Base-by-base conservation (phyloP, 2,113 vertebrate species). In the Prolemur simus region DNA sequence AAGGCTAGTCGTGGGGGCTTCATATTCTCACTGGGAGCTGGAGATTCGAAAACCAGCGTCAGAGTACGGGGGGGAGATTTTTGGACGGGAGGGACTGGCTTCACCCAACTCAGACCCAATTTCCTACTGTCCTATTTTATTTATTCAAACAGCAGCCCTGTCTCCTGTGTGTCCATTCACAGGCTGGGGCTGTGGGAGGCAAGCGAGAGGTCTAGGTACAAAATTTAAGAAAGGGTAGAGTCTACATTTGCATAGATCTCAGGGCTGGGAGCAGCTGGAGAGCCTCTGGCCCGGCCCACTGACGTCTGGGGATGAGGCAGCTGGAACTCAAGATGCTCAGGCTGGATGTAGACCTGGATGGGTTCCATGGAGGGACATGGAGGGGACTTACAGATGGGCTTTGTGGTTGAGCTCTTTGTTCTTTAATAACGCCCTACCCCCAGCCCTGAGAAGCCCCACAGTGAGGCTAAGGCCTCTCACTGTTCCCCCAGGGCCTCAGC, bases 191-290 rank as follows among this genome's bases (percentile, higher is more conserved):
- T 37, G 34, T 20, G 25, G 37, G 47, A 58, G 18, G 52, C 5
- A 21, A 86, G 32, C 34, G 34, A 52, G 37, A 14, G 17, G 12
- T 12, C 0, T 0, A 11, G 9, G 8, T 8, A 2, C 37, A 39
- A 49, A 77, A 39, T 27, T 18, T 66, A 66, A 58, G 58, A 39
- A 74, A 80, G 17, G 49, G 11, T 10, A 21, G 6, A 20, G 47
- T 42, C 2, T 0, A 3, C 23, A 54, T 60, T 32, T 63, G 11
- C 5, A 17, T 29, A 17, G 18, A 12, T 76, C 81, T 78, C n/a
- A 47, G 29, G 71, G 2, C 42, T 20, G 14, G 27, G 56, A 77
- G 74, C 23, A 74, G 64, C 32, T 37, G 12, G 34, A 78, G 45
- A 37, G 34, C 21, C 14, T 60, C 52, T 92, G 74, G 15, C 14